Base-by-base conservation (phyloP, 1,140 invertebrate species). In the Solen grandis region DNA sequence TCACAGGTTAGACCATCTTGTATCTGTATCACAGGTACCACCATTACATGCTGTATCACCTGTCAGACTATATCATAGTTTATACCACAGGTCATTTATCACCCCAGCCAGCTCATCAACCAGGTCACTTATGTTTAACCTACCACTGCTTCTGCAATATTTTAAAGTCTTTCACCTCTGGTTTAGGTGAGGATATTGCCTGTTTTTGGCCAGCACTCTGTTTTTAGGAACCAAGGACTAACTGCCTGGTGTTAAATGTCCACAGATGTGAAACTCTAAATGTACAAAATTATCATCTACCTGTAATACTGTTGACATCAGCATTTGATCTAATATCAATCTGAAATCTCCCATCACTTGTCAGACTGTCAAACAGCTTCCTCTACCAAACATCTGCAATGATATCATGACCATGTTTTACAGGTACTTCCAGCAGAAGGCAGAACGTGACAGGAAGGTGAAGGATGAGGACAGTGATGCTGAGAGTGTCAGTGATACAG, bases 401-500 rank as follows among this genome's bases (percentile, higher is more conserved):
- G 22, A 8, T 29, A 13, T 31, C 27, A n/a, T n/a, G n/a, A n/a
- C n/a, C n/a, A n/a, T 79, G 33, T 80, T 41, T 83, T 84, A 69
- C 74, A 90, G 89, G 73, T 88, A 89, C 75, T 91, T 91, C 88
- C 86, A 46, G 85, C 50, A 78, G 72, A 85, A 80, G 70, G 69
- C 36, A 50, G 91, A 93, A 10, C 85, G 80, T 50, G 85, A 62
- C 29, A 86, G 84, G 35, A 91, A 93, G 10, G 85, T 60, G 16
- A 90, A 93, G 14, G 89, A 91, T 54, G 93, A 93, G 0, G 89
- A 94, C 83, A 95, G 95, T 87, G 96, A 97, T 89, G 92, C 94
- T 38, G 96, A 96, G 54, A 97, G 96, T 86, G 95, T 98, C 2
- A 95, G 94, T 81, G 97, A 97, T 89, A 96, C 97, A 74, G 97